A percentile compares a stretch with the other conserved stretches of the same genome.
These are phyloP conservation scores for Poecilia wingei DNA, from an alignment of 2,797 vertebrate species.

Conservation along the genomic window DNA sequence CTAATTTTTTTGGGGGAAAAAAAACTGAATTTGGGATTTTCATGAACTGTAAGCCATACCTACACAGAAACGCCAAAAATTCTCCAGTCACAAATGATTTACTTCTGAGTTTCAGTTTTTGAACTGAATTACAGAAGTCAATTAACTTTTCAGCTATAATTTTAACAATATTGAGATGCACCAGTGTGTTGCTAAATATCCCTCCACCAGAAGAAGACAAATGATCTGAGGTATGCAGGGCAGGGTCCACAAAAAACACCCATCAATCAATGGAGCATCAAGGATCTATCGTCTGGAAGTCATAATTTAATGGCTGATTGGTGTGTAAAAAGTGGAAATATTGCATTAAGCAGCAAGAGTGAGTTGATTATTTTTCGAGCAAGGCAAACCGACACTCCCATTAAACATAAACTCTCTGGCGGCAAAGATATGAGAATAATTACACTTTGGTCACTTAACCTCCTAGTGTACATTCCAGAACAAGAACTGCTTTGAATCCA, in stretches of 20 bases:
- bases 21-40: background rate
- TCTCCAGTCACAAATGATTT: background rate
- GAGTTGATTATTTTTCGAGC: constrained; percentile 45
- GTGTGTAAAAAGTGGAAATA: constrained; percentile 48
- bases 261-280: background rate
- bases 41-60: background rate
- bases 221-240: background rate
- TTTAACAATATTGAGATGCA: background rate
- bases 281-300: background rate
- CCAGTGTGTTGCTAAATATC: background rate
- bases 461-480: constrained; percentile 59
- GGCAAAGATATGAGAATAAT: constrained; percentile 38
- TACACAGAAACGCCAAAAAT: background rate
- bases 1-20: background rate
- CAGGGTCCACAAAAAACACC: background rate
- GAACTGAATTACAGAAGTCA: background rate
- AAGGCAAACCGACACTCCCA: constrained; percentile 59
- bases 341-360: constrained; percentile 62
- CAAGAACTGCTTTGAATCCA: constrained; percentile 28
- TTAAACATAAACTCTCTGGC: constrained; percentile 45
- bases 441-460: constrained; percentile 68
- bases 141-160: background rate
- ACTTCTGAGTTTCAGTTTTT: background rate
- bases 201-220: background rate
- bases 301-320: constrained; percentile 5